phyloP scores from a whole-genome alignment of 1,140 invertebrate species.

The Colletes gigas region DNA sequence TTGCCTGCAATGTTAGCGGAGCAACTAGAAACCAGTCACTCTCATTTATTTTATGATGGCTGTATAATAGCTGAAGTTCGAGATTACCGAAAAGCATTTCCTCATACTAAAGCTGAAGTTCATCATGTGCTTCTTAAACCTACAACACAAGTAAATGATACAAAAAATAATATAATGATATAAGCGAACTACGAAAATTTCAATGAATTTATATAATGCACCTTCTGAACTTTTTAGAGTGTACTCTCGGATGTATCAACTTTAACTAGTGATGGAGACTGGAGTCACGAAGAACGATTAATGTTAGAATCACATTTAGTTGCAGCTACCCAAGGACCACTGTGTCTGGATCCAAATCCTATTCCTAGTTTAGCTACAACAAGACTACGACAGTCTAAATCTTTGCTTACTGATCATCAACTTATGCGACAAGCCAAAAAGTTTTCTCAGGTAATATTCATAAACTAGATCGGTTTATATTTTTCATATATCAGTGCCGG shows the following conservation, averaged over 20 bases:
- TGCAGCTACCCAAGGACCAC: slow-evolving; percentile 89
- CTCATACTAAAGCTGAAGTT: slow-evolving; percentile 84
- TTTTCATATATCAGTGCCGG: too few species aligned
- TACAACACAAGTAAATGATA: slow-evolving; percentile 88
- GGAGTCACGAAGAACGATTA: slow-evolving; percentile 90
- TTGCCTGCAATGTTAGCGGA: slow-evolving; percentile 93
- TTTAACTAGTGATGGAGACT: slow-evolving; percentile 85
- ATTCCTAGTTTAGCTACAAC: slow-evolving; percentile 88
- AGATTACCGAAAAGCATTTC: slow-evolving; percentile 91
- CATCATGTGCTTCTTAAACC: slow-evolving; percentile 94
- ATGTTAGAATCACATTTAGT: slow-evolving; percentile 91
- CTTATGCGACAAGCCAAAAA: slow-evolving; percentile 88
- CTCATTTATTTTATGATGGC: slow-evolving; percentile 93
- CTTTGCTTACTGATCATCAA: slow-evolving; percentile 88
- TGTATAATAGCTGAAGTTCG: slow-evolving; percentile 95
- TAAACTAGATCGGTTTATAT: background rate
- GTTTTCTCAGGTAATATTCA: slow-evolving; percentile 84
- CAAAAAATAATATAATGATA: background rate
- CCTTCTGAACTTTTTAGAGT: slow-evolving; percentile 81
- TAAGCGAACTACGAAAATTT: background rate
- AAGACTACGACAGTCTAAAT: slow-evolving; percentile 87
- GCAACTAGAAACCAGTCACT: slow-evolving; percentile 89
- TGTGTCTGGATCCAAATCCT: slow-evolving; percentile 93
- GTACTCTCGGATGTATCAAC: slow-evolving; percentile 88
- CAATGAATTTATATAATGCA: background rate